Conservation (phyloP, 64 coral and sea anemone genomes). For the Stichodactyla helianthus region DNA sequence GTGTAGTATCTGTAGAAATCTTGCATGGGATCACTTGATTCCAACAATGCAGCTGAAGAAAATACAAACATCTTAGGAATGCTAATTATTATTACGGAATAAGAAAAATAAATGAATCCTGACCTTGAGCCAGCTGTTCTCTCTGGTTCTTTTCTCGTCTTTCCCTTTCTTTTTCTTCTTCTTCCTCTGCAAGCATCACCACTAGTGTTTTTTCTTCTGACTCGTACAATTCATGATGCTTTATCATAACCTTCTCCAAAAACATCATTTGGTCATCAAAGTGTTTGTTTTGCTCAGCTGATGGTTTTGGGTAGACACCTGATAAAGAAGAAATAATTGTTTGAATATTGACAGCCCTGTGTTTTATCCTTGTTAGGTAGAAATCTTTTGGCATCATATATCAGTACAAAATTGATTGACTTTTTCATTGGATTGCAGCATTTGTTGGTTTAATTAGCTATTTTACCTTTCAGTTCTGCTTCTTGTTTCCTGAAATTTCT, state of each 20-base stretch:
- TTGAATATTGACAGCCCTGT: not conserved
- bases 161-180: conserved; percentile 83
- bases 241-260: conserved; percentile 64
- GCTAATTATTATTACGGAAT: not conserved
- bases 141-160: conserved; percentile 63
- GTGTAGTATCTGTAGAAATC: conserved; percentile 80
- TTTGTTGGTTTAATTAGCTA: not conserved
- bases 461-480: conserved; percentile 65
- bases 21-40: conserved; percentile 66
- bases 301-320: conserved; percentile 79
- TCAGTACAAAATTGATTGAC: no score
- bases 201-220: conserved; percentile 83
- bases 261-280: conserved; percentile 53
- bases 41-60: conserved; percentile 18
- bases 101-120: not conserved
- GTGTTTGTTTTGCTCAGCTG: conserved; percentile 42
- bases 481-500: conserved; percentile 62
- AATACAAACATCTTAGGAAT: not conserved
- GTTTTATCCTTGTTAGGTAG: no score
- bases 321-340: not conserved
- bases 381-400: no score
- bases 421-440: no score
- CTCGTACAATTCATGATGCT: conserved; percentile 58
- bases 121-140: conserved; percentile 42
- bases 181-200: conserved; percentile 92